Conservation (phyloP, 1,140 invertebrate genomes). For the Camponotus vicinus region DNA sequence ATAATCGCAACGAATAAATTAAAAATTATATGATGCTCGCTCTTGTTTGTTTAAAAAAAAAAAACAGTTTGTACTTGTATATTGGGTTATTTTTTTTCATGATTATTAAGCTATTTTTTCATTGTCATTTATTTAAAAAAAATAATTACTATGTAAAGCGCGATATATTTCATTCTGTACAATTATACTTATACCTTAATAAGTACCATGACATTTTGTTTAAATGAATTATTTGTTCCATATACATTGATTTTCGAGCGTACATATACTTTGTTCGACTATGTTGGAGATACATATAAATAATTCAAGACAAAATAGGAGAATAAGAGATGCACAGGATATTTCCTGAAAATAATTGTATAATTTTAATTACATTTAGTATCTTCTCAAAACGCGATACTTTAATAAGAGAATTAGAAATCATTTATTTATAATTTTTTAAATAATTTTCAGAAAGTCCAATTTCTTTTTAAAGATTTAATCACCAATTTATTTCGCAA, state of each 20-base stretch:
- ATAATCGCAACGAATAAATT: slow-evolving; percentile 49
- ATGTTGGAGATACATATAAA: slow-evolving; percentile 8
- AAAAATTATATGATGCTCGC: slow-evolving; percentile 14
- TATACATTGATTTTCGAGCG: slow-evolving; percentile 17
- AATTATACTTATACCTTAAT: slow-evolving; percentile 43
- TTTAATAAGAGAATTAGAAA: neutral
- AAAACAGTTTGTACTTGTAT: slow-evolving; percentile 33
- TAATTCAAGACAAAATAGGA: slow-evolving; percentile 8
- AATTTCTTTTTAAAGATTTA: neutral
- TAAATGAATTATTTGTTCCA: slow-evolving; percentile 11
- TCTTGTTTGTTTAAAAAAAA: slow-evolving; percentile 13
- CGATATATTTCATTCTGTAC: slow-evolving; percentile 38
- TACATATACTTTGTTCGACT: slow-evolving; percentile 25
- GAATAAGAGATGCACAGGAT: slow-evolving; percentile 4
- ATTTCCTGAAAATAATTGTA: neutral
- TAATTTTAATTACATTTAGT: slow-evolving; percentile 2
- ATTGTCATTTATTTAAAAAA: slow-evolving; percentile 47
- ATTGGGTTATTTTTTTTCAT: slow-evolving; percentile 30
- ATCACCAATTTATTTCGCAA: too few relatives aligned
- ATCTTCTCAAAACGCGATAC: neutral
- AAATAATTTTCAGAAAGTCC: neutral
- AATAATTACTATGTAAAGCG: slow-evolving; percentile 36
- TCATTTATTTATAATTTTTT: slow-evolving; percentile 1
- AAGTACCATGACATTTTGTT: slow-evolving; percentile 24
- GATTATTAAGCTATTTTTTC: slow-evolving; percentile 15